phyloP scores from a whole-genome alignment of 2,113 vertebrate genomes.

The Hystrix brachyura region DNA sequence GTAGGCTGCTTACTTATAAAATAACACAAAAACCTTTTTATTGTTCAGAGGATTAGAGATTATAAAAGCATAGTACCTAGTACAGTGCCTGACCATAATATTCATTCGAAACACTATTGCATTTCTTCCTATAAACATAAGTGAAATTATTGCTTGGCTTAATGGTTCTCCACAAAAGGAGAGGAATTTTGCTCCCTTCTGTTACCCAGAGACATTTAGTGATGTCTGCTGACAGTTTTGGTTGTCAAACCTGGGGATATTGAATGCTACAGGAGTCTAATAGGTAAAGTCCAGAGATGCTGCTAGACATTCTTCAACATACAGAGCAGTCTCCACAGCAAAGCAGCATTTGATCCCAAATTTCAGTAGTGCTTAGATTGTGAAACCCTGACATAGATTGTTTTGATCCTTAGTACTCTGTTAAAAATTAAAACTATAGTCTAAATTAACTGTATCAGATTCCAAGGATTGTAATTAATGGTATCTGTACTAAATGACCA shows the following conservation, averaged over 20 bases:
- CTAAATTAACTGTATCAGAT: slow-evolving; percentile 4
- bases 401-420: not conserved
- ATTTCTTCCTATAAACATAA: not conserved
- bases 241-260: not conserved
- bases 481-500: not conserved
- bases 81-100: not conserved
- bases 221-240: not conserved
- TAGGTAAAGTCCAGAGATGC: not conserved
- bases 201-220: not conserved
- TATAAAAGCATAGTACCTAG: not conserved
- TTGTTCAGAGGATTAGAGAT: not conserved
- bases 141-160: not conserved
- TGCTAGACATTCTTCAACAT: not conserved
- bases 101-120: not conserved
- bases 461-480: not conserved
- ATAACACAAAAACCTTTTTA: not conserved
- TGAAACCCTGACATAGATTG: not conserved
- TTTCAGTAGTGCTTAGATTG: not conserved
- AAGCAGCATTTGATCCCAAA: not conserved
- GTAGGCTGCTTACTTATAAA: not conserved
- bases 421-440: not conserved
- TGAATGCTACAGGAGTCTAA: not conserved
- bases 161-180: not conserved
- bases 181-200: fast-evolving
- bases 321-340: not conserved